phyloP scores from a whole-genome alignment of 1,140 invertebrate genomes.

The Lepidostoma basale region DNA sequence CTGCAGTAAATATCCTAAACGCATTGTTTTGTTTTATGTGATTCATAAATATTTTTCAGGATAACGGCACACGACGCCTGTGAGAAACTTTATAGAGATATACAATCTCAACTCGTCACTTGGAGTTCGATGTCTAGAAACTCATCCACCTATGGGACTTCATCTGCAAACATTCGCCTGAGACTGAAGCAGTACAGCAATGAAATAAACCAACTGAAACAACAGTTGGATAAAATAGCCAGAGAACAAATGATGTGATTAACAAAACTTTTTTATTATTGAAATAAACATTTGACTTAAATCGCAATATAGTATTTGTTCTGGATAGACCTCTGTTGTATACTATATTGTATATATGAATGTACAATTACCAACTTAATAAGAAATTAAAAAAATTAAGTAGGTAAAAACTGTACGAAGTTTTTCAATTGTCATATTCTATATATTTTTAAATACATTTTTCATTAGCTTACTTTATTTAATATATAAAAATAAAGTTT shows the following conservation, averaged over 20 bases:
- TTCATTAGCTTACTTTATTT: no score
- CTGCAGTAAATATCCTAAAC: not conserved
- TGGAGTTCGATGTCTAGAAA: conserved; percentile 60
- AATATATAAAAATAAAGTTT: no score
- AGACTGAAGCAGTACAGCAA: conserved; percentile 66
- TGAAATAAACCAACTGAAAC: conserved; percentile 66
- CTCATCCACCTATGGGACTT: conserved; percentile 61
- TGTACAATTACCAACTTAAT: no score
- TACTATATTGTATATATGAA: no score
- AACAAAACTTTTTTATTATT: conserved; percentile 44
- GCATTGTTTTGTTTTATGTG: not conserved
- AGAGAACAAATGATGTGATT: conserved; percentile 62
- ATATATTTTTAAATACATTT: no score
- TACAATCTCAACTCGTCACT: conserved; percentile 65
- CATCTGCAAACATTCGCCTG: conserved; percentile 66
- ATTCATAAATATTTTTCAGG: conserved; percentile 54
- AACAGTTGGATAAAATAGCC: conserved; percentile 61
- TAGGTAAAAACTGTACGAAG: no score
- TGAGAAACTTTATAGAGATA: conserved; percentile 67
- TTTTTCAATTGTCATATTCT: no score
- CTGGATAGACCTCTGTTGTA: no score
- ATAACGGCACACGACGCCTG: conserved; percentile 70
- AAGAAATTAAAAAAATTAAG: no score
- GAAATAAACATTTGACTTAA: no score
- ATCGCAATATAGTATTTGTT: not conserved